A percentile compares a stretch with the other conserved stretches of the same genome.
These are phyloP conservation scores for Lucilia sericata DNA, from an alignment of 1,140 invertebrate genomes.

Conservation along the genomic window DNA sequence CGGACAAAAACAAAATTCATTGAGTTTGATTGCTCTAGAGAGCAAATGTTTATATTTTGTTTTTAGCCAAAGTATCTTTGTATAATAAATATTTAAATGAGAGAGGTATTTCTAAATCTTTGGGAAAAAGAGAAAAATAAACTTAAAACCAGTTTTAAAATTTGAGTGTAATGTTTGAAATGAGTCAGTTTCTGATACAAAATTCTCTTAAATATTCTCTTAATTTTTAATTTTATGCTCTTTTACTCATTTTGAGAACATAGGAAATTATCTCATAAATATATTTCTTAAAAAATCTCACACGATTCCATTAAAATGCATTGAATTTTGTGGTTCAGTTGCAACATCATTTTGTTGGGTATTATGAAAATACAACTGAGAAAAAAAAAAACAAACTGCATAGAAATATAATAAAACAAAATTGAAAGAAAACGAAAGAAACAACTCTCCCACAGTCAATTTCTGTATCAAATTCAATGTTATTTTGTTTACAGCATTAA, in stretches of 20 bases:
- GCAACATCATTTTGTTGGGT: neutral
- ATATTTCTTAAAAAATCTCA: neutral
- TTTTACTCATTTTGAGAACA: conserved; percentile 21
- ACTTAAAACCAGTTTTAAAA: neutral
- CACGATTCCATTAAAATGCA: neutral
- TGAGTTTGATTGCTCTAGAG: too few species aligned
- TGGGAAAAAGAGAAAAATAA: too few species aligned
- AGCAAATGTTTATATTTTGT: too few species aligned
- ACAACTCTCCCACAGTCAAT: conserved; percentile 36
- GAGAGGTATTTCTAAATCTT: too few species aligned
- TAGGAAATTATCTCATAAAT: neutral
- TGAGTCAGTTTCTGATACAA: neutral
- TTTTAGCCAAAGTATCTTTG: too few species aligned
- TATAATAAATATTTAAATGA: too few species aligned
- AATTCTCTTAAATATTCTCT: conserved; percentile 26
- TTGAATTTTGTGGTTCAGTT: neutral
- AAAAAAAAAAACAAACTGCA: neutral
- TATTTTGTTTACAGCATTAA: neutral
- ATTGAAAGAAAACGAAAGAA: neutral
- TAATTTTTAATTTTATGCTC: neutral
- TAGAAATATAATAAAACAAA: neutral
- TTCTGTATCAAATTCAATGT: conserved; percentile 35
- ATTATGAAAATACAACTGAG: neutral
- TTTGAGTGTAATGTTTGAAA: neutral
- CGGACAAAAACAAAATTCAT: too few species aligned